Evolutionary conservation across 2,888 invertebrate genomes (phyloP).

Genomic region (Galeopsomyia nigrocyanea): DNA sequence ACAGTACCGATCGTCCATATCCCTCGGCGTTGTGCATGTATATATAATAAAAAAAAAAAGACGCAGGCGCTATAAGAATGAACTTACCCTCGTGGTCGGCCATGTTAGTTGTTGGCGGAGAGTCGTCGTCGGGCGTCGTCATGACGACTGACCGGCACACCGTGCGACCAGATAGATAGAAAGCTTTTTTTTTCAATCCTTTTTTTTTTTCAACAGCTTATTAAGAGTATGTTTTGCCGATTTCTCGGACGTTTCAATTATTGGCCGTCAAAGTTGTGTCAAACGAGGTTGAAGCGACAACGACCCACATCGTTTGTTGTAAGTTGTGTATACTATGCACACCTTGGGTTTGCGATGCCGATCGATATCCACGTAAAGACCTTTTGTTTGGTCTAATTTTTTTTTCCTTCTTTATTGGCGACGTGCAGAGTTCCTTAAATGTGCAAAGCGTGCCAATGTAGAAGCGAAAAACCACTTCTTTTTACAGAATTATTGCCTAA

Average conservation of each 20-base stretch:
- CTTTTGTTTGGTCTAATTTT: no score
- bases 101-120: conserved; percentile 61
- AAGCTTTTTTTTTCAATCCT: no score
- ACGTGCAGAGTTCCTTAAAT: no score
- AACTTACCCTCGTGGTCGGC: conserved; percentile 64
- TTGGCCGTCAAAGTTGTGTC: neutral
- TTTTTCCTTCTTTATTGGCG: no score
- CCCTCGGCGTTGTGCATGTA: no score
- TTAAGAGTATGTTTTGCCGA: conserved; percentile 43
- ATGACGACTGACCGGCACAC: conserved; percentile 53
- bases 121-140: conserved; percentile 54
- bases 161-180: neutral
- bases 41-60: no score
- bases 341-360: neutral
- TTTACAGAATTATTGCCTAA: no score
- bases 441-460: no score
- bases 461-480: no score
- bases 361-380: conserved; percentile 6
- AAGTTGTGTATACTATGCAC: conserved; percentile 3
- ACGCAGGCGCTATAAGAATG: neutral
- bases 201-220: no score
- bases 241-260: neutral
- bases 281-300: conserved; percentile 18
- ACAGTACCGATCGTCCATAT: no score
- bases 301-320: conserved; percentile 33